Percentiles rank a stretch among this genome's conserved stretches.
phyloP scores from a whole-genome alignment of 2,888 invertebrate species.

The Drosophila colorata region DNA sequence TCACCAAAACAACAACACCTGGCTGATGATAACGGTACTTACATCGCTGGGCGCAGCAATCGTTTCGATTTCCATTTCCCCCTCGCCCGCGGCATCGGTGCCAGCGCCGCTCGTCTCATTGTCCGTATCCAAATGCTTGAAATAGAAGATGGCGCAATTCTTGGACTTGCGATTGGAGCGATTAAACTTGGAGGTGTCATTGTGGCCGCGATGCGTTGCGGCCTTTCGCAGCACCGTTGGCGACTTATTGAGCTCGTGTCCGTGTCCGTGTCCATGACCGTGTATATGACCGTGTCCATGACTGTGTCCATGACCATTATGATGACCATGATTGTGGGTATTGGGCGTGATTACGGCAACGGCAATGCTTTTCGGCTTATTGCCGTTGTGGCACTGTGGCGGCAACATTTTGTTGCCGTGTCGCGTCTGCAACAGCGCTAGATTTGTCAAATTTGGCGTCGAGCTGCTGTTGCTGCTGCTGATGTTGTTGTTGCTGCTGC shows the following conservation, averaged over 20 bases:
- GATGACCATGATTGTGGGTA: conserved; percentile 56
- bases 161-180: conserved; percentile 92
- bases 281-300: conserved; percentile 25
- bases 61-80: conserved; percentile 32
- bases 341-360: conserved; percentile 82
- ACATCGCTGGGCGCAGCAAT: conserved; percentile 68
- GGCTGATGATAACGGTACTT: conserved; percentile 69
- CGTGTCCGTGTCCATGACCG: conserved; percentile 40
- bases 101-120: conserved; percentile 88
- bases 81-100: conserved; percentile 65
- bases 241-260: conserved; percentile 72
- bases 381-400: conserved; percentile 45
- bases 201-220: conserved; percentile 85
- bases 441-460: conserved; percentile 47
- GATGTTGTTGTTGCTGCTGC: conserved; percentile 42
- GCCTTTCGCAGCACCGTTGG: conserved; percentile 81
- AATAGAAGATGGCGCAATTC: conserved; percentile 94
- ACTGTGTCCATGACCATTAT: conserved; percentile 34
- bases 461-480: conserved; percentile 46
- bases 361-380: conserved; percentile 79
- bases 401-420: conserved; percentile 72
- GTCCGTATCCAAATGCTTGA: conserved; percentile 94
- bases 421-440: conserved; percentile 58
- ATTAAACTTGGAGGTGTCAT: conserved; percentile 88
- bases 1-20: conserved; percentile 13